Base-by-base conservation (phyloP, 2,888 invertebrate species). In the Plebejus argus region DNA sequence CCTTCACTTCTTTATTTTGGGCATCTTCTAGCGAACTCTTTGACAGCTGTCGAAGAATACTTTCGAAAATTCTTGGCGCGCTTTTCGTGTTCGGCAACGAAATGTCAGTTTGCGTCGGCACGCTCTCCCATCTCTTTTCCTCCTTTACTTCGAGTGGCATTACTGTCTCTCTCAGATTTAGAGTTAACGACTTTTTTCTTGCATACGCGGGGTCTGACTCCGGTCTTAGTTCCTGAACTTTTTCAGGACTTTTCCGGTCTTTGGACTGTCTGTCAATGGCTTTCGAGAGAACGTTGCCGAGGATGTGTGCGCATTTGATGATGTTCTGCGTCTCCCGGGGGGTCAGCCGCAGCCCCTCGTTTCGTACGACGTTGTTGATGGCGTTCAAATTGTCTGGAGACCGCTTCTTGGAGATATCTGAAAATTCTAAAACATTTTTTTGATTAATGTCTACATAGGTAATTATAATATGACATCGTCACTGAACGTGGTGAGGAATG, bases 1-100 rank as follows among this genome's bases (percentile, higher is more conserved):
- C 77, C 61, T 77, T 78, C 8, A 79, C 76, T n/a, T 77, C 78
- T 1, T 78, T 75, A 20, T 66, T 78, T 70, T 80, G 78, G 23
- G 58, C 39, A 39, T 81, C 91, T 15, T 92, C 92, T 1, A 93
- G 83, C 0, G 92, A 91, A 78, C 88, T 91, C 76, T 87, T 89
- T 0, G 93, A 94, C 18, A 94, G 79, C 78, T 94, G 93, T 15
- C 91, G 81, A 0, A 94, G 83, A 81, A 94, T 93, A 49, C 89
- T 93, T 81, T 94, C 94, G 80, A 94, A 94, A 0, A 94, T 94
- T 81, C 84, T 89, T n/a, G 94, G 94, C 83, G 94, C 94, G 81
- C 92, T 93, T 82, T 89, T 91, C 0, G 94, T 94, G 77, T 94
- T 94, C 0, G 94, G 94, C 56, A 93, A 79, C 3, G 94, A 94